These are phyloP conservation scores for Drosophila parvula DNA, from an alignment of 1,140 invertebrate species.

Conservation along the genomic window DNA sequence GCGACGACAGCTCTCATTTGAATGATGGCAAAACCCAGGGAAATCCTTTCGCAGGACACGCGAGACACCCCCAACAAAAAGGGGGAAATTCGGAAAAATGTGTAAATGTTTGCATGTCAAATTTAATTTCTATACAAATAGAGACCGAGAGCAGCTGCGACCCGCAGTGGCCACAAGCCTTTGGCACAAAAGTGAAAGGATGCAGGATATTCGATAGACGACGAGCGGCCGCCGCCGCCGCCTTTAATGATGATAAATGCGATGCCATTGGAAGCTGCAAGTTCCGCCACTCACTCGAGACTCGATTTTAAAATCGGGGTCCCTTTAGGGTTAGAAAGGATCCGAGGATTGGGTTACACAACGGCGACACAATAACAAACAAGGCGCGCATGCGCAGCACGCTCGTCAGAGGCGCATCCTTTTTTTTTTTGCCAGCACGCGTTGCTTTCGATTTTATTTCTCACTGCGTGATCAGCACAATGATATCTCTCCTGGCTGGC, in stretches of 20 bases:
- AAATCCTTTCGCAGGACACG: constrained; percentile 69
- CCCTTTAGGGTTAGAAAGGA: constrained; percentile 58
- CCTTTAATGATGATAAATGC: constrained; percentile 82
- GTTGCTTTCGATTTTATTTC: constrained; percentile 42
- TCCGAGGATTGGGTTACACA: constrained; percentile 73
- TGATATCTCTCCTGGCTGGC: constrained; percentile 41
- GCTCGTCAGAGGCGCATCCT: constrained; percentile 54
- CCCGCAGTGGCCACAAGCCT: constrained; percentile 71
- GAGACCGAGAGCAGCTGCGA: constrained; percentile 56
- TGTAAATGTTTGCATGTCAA: constrained; percentile 78
- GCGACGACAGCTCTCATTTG: constrained; percentile 42
- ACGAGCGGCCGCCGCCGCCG: constrained; percentile 41
- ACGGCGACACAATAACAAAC: constrained; percentile 50
- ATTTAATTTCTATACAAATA: constrained; percentile 80
- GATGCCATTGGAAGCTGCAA: constrained; percentile 50
- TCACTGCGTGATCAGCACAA: constrained; percentile 63
- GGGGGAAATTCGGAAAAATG: constrained; percentile 12
- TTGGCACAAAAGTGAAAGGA: constrained; percentile 72
- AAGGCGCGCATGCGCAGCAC: constrained; percentile 71
- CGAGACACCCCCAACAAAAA: constrained; percentile 13
- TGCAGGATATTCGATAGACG: constrained; percentile 32
- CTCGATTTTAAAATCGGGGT: constrained; percentile 33
- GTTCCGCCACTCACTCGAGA: constrained; percentile 71
- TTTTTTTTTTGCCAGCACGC: constrained; percentile 61
- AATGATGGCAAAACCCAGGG: constrained; percentile 8